Evolutionary conservation across 2,888 invertebrate species (phyloP).

Genomic region (Scrobipalpa atriplicella): DNA sequence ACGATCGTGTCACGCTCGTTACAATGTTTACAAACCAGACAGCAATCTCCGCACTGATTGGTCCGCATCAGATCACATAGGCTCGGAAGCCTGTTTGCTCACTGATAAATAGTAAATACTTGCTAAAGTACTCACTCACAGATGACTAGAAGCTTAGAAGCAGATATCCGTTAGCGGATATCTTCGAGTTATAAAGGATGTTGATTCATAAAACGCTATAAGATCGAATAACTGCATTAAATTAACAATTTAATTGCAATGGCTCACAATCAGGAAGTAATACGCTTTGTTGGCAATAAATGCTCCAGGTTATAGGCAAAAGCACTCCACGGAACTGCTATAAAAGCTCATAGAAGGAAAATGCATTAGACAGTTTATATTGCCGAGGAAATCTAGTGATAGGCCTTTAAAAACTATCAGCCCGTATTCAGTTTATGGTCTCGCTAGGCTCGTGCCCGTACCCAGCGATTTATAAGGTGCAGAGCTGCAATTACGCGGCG

Average conservation of each 20-base stretch:
- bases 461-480: conserved; percentile 48
- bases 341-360: conserved; percentile 1
- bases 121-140: background rate
- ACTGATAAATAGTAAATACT: conserved; percentile 29
- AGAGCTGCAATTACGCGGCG: conserved; percentile 59
- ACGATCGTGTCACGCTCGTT: conserved; percentile 43
- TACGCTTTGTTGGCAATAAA: conserved; percentile 33
- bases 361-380: background rate
- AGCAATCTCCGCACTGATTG: conserved; percentile 52
- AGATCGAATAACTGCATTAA: background rate
- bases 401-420: background rate
- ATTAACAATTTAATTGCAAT: background rate
- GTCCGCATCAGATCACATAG: conserved; percentile 41
- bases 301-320: conserved; percentile 17
- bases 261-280: background rate
- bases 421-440: conserved; percentile 9
- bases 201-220: background rate
- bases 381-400: background rate
- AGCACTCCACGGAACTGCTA: background rate
- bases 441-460: background rate
- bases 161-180: too few species aligned
- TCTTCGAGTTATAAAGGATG: too few species aligned
- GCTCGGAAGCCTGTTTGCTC: conserved; percentile 33
- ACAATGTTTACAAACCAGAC: conserved; percentile 46
- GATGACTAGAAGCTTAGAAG: too few species aligned